Evolutionary conservation across 2,888 invertebrate genomes (phyloP), one percentile per base, ranked within the genome.

Genomic region (Iselma pallidipennis): DNA sequence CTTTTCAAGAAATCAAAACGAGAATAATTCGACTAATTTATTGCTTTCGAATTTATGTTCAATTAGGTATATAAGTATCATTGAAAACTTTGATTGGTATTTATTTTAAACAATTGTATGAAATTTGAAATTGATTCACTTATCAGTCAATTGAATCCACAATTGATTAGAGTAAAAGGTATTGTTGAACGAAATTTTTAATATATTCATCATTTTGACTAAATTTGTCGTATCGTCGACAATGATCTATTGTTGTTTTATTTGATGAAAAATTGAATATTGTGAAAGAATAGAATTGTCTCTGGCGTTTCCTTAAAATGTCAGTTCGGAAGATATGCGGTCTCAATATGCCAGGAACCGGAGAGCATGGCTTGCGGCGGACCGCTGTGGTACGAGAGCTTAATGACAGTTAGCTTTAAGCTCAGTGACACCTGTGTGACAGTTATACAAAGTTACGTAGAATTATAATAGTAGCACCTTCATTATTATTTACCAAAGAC

Each of bases 341-440:
- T 66, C 63, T 69, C 65, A 68, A 69, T 69, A 66, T 66, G 66
- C 61, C 65, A 66, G 64, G 60, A 66, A 59, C 61, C 65, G 66
- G 62, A 59, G 60, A 61, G 66, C 50, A 63, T 58, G 66, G 58
- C 61, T 66, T 67, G 69, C 58, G 69, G 69, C 55, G 25, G 59
- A 67, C 69, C 69, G 62, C 61, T 55, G 60, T 61, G 60, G 69
- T 62, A 61, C 31, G 58, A 67, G 63, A 66, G 66, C 66, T 69
- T 66, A 66, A 63, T 62, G 66, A 65, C 66, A 68, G 69, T 68
- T 69, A 66, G 65, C 60, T 61, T 59, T 69, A 69, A 69, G 61
- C 63, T 67, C 61, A 58, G 42, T 68, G 66, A 68, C 66, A 65
- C 65, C 66, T 67, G 60, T 65, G 61, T 68, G 66, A 68, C 69